phyloP scores from a whole-genome alignment of 2,888 invertebrate genomes.

The Platycnemis pennipes region DNA sequence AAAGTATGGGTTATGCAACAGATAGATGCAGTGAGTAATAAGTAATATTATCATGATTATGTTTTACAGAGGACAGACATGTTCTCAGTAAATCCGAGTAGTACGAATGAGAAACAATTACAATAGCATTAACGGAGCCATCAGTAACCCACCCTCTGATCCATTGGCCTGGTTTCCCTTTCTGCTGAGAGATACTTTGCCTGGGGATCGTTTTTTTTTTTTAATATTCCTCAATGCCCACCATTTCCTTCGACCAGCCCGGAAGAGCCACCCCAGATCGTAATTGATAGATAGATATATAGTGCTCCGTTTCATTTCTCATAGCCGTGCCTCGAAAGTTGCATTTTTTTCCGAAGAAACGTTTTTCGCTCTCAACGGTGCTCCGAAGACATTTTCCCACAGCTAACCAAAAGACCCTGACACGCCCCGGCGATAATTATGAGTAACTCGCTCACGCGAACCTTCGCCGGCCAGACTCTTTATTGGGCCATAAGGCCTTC shows the following conservation, averaged over 20 bases:
- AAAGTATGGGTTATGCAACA: not conserved
- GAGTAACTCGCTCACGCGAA: conserved; percentile 63
- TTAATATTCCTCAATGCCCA: not conserved
- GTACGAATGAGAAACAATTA: not conserved
- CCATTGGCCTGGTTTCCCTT: conserved; percentile 6
- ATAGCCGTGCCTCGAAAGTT: not conserved
- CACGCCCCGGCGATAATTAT: conserved; percentile 63
- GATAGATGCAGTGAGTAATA: not conserved
- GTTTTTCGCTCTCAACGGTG: not conserved
- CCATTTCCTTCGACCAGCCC: not conserved
- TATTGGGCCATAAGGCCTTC: conserved; percentile 58
- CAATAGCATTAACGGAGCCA: not conserved
- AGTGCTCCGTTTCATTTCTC: not conserved
- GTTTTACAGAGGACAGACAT: not conserved
- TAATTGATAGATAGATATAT: not conserved
- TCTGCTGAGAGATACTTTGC: not conserved
- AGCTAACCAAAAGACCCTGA: conserved; percentile 55
- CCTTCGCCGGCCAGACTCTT: conserved; percentile 40
- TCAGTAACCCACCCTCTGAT: not conserved
- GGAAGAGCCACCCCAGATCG: not conserved
- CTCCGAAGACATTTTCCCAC: conserved; percentile 56
- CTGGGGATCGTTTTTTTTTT: not conserved
- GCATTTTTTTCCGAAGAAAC: not conserved
- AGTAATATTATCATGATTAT: too few species aligned
- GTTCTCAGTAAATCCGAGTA: not conserved